Evolutionary conservation across 64 coral and sea anemone genomes (phyloP), one percentile per base, ranked within the genome.

Genomic region (Stichodactyla mertensii): DNA sequence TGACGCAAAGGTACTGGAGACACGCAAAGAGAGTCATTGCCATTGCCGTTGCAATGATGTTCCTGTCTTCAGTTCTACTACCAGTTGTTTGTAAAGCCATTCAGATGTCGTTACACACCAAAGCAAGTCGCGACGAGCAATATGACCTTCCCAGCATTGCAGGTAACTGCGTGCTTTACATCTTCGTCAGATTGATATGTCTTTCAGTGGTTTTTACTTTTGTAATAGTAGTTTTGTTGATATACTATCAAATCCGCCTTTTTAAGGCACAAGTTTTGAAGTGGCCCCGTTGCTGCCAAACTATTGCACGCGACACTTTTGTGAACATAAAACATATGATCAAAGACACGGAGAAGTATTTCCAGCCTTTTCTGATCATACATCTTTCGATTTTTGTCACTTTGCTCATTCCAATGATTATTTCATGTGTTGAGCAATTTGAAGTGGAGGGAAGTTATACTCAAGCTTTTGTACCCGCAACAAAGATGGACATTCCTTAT

Each of bases 1-100:
- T 95, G 56, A 95, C 87, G 22, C 78, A 67, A 64, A 57, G 82
- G 26, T 92, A 92, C 52, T 95, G 91, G 90, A 92, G 84, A 20
- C 57, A 92, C 52, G 81, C 55, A 26, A 60, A 87, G 26, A 31
- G 77, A 12, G 54, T 67, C 14, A 87, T 92, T 83, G 64, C 14
- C 18, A 79, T 45, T n/a, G 10, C 67, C 16, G 51, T 6, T 16
- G 0, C 87, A 15, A 56, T 28, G n/a, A 85, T 89, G 45, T 87
- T 95, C 14, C 6, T 78, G 2, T 12, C 60, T 20, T 80, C 83
- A 4, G 18, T 95, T 7, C 11, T 87, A 4, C 71, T 89, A 8
- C 94, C 94, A 0, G 53, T 90, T 5, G 27, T 16, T 66, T 87
- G 80, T 14, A 53, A 45, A 52, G 55, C 28, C 20, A 36, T 78